Evolutionary conservation across 2,888 invertebrate species (phyloP).

Genomic region (Drosophila borborema): DNA sequence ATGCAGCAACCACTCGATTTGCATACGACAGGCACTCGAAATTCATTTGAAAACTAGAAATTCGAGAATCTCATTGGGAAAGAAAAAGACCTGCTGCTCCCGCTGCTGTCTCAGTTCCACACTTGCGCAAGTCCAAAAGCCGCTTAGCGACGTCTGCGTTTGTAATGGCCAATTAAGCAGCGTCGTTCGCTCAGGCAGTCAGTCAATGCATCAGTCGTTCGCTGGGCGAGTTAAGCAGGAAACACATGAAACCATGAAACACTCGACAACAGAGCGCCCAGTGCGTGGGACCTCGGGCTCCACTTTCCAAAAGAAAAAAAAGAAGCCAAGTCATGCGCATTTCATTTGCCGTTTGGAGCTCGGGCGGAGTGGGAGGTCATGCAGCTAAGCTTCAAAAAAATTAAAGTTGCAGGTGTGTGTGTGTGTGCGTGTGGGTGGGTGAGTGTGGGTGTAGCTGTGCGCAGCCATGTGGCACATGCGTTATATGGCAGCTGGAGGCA

Average conservation of each 20-base stretch:
- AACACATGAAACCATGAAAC: conserved; percentile 55
- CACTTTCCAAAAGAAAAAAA: conserved; percentile 51
- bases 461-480: conserved; percentile 63
- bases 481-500: conserved; percentile 53
- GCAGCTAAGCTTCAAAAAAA: conserved; percentile 55
- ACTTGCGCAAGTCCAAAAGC: conserved; percentile 56
- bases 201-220: conserved; percentile 40
- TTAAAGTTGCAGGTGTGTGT: conserved; percentile 53
- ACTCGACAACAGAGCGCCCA: conserved; percentile 42
- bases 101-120: background rate
- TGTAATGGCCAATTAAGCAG: conserved; percentile 79
- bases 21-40: conserved; percentile 57
- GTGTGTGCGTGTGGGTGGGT: conserved; percentile 5
- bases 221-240: conserved; percentile 64
- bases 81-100: background rate
- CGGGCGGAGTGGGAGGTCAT: conserved; percentile 63
- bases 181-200: conserved; percentile 30
- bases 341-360: conserved; percentile 24
- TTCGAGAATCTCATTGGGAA: conserved; percentile 39
- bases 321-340: conserved; percentile 66
- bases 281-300: conserved; percentile 67
- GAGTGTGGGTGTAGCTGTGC: conserved; percentile 32
- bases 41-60: conserved; percentile 52
- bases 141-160: conserved; percentile 51
- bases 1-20: conserved; percentile 79